Evolutionary conservation across 1,140 invertebrate species (phyloP), one percentile per base, ranked within the genome.

Genomic region (Manduca sexta): DNA sequence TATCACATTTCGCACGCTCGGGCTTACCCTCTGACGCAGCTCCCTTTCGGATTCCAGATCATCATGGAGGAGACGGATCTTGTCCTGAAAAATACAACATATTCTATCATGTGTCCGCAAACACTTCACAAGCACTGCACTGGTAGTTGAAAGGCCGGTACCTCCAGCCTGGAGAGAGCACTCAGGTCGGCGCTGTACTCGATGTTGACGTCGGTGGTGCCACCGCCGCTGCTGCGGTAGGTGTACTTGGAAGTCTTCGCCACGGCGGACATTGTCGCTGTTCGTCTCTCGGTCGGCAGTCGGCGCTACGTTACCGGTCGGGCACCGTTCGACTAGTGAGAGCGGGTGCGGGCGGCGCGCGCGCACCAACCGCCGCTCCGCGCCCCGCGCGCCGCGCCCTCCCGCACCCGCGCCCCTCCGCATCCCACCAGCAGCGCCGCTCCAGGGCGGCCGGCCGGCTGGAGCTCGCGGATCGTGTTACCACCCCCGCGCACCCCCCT

Each of bases 1-100:
- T 77, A 84, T 84, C 81, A 80, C 75, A 67, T 84, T 84, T 83
- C 81, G 71, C 64, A 66, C 68, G 60, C 52, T 52, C 64, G 46
- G 43, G 58, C 94, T 96, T 90, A 98, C 97, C 91, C 97, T 94
- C 90, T 97, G 94, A 88, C 97, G 93, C 83, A 98, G 90, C 89
- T 98, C 97, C 86, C 97, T 93, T 91, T 98, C 97, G 85, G 92
- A 92, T 91, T 98, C 97, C 89, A 98, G 90, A 90, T 98, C 97
- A 91, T 98, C 97, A 77, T 97, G 95, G 72, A 98, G 90, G 75
- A 98, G 94, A 87, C 97, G 95, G 87, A 98, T 96, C 91, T 98
- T 98, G 89, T 98, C 97, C 96, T 98, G 91, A 82, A 95, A 84
- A 84, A 82, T 78, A 82, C 66, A 81, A 82, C 43, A 79, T 71